phyloP scores from a whole-genome alignment of 2,113 vertebrate species.

The Prionailurus viverrinus region DNA sequence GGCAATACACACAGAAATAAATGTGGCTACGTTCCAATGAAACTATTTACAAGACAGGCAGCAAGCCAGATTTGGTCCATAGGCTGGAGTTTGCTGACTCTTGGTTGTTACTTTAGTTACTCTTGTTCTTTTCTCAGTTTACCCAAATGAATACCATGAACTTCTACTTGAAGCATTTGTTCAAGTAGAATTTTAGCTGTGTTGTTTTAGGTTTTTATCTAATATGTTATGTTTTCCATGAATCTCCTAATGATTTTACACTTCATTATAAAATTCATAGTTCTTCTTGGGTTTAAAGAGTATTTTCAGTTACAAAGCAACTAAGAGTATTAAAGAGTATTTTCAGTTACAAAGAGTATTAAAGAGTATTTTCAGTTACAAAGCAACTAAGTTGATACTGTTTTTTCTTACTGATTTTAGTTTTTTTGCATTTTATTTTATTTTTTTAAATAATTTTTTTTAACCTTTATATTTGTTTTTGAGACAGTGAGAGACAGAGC shows the following conservation, averaged over 20 bases:
- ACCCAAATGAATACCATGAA: neutral
- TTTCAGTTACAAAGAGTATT: neutral
- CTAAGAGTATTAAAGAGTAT: neutral
- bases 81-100: neutral
- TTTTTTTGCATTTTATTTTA: neutral
- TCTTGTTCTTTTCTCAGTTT: neutral
- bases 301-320: neutral
- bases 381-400: neutral
- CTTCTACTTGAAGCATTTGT: neutral
- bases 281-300: neutral
- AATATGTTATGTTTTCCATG: neutral
- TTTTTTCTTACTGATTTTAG: slow-evolving; percentile 46
- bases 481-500: too few species aligned
- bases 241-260: neutral
- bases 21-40: neutral
- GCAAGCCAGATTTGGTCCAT: neutral
- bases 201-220: neutral
- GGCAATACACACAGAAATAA: neutral
- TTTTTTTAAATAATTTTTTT: too few species aligned
- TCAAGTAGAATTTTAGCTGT: neutral
- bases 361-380: neutral
- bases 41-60: neutral
- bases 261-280: slow-evolving; percentile 18
- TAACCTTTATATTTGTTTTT: too few species aligned
- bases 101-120: neutral